Evolutionary conservation across 2,797 vertebrate genomes (phyloP).

Genomic region (Mionectes olivaceus): DNA sequence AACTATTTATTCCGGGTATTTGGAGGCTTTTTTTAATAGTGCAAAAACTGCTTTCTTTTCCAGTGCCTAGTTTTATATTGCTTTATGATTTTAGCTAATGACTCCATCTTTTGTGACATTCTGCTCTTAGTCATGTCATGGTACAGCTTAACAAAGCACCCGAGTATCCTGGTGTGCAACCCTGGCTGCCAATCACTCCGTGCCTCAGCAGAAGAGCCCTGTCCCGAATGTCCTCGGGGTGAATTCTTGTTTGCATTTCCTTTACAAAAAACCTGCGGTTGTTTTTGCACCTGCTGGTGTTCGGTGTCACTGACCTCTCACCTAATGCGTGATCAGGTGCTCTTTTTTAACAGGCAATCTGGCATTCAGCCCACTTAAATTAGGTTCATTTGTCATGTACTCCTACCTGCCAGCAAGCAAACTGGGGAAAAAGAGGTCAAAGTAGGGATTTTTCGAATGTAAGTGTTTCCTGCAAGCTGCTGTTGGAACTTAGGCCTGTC

Average conservation of each 20-base stretch:
- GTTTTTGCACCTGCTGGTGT: slow-evolving; percentile 77
- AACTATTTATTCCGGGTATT: not conserved
- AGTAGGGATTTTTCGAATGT: slow-evolving; percentile 57
- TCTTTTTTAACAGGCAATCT: slow-evolving; percentile 45
- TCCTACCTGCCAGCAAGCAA: slow-evolving; percentile 44
- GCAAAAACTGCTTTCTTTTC: slow-evolving; percentile 28
- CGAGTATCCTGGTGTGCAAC: slow-evolving; percentile 13
- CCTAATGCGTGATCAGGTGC: slow-evolving; percentile 53
- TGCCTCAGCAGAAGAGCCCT: slow-evolving; percentile 22
- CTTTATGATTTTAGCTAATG: slow-evolving; percentile 8
- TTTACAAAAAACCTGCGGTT: slow-evolving; percentile 64
- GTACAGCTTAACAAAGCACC: slow-evolving; percentile 7
- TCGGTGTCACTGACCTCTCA: slow-evolving; percentile 73
- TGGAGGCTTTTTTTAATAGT: not conserved
- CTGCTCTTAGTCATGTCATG: not conserved
- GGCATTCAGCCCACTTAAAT: slow-evolving; percentile 60
- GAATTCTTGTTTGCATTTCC: slow-evolving; percentile 68
- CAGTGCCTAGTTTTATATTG: not conserved
- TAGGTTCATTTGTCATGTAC: slow-evolving; percentile 64
- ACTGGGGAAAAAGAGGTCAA: slow-evolving; percentile 46
- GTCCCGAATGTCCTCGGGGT: slow-evolving; percentile 56
- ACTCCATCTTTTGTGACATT: not conserved
- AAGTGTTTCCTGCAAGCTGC: slow-evolving; percentile 51
- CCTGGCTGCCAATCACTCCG: slow-evolving; percentile 52
- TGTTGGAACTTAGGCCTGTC: not conserved